These are phyloP conservation scores for Heterochromis multidens DNA, from an alignment of 2,113 vertebrate genomes.

Conservation along the genomic window DNA sequence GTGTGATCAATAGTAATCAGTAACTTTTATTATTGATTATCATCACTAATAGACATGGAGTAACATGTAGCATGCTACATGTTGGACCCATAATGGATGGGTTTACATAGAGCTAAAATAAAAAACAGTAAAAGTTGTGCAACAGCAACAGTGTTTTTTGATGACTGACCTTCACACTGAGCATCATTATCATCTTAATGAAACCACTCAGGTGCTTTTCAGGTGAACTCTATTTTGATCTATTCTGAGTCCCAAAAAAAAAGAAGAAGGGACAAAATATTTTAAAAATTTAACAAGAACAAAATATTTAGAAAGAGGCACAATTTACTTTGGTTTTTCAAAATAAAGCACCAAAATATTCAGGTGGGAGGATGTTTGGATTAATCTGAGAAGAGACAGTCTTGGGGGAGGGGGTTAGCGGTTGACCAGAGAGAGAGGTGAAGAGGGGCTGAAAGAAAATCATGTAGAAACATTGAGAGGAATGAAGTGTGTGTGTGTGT, in stretches of 20 bases:
- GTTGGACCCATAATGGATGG: background rate
- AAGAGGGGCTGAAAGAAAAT: conserved; percentile 27
- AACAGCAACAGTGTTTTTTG: no score
- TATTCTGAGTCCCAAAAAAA: no score
- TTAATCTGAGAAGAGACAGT: background rate
- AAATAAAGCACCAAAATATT: no score
- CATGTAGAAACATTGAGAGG: background rate
- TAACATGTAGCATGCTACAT: background rate
- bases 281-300: no score
- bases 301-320: no score
- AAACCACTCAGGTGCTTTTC: no score
- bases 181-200: no score
- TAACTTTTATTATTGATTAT: background rate
- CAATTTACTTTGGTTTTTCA: no score
- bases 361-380: no score
- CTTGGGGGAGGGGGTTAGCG: background rate
- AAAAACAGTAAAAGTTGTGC: background rate
- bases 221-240: no score
- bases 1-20: background rate
- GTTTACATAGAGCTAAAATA: background rate
- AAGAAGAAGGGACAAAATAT: no score
- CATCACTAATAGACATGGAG: background rate
- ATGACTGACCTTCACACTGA: no score
- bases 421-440: conserved; percentile 33
- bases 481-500: conserved; percentile 4